These are phyloP conservation scores for Ectemnius continuus DNA, from an alignment of 2,888 invertebrate genomes.

Conservation along the genomic window DNA sequence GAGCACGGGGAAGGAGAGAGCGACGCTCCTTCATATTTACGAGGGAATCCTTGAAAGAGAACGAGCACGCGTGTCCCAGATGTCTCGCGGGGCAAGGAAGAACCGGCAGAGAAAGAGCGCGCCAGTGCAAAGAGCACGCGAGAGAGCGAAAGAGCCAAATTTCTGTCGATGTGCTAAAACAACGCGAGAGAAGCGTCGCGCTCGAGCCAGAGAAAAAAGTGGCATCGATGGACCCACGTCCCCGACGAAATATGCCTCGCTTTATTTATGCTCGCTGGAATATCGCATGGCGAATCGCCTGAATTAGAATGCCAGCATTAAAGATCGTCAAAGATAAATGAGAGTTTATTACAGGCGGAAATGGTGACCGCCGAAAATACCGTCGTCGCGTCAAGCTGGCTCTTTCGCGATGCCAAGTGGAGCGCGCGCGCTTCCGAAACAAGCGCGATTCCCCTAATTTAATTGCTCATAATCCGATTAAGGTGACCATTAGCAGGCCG, in stretches of 20 bases:
- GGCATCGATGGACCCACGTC: slow-evolving; percentile 6
- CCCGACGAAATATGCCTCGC: slow-evolving; percentile 8
- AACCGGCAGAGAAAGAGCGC: slow-evolving; percentile 13
- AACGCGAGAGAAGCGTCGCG: slow-evolving; percentile 14
- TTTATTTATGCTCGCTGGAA: slow-evolving; percentile 18
- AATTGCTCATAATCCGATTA: slow-evolving; percentile 73
- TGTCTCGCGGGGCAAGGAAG: slow-evolving; percentile 2
- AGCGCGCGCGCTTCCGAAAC: slow-evolving; percentile 38
- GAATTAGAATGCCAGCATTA: slow-evolving; percentile 20
- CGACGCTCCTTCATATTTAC: slow-evolving; percentile 44
- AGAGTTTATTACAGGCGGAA: neutral
- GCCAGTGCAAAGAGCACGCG: neutral
- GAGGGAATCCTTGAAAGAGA: slow-evolving; percentile 36
- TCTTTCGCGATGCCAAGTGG: neutral
- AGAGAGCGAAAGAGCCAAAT: neutral
- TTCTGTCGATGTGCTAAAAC: slow-evolving; percentile 25
- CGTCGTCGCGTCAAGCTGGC: neutral
- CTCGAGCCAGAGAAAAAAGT: slow-evolving; percentile 9
- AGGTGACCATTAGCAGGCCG: slow-evolving; percentile 68
- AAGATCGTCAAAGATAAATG: slow-evolving; percentile 20
- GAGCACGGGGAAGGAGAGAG: slow-evolving; percentile 24
- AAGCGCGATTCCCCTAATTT: slow-evolving; percentile 70
- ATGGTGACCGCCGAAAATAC: neutral
- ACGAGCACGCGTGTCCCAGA: slow-evolving; percentile 1
- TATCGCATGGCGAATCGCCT: slow-evolving; percentile 12